Conservation (phyloP, 1,140 invertebrate species). For the Eciton burchellii region DNA sequence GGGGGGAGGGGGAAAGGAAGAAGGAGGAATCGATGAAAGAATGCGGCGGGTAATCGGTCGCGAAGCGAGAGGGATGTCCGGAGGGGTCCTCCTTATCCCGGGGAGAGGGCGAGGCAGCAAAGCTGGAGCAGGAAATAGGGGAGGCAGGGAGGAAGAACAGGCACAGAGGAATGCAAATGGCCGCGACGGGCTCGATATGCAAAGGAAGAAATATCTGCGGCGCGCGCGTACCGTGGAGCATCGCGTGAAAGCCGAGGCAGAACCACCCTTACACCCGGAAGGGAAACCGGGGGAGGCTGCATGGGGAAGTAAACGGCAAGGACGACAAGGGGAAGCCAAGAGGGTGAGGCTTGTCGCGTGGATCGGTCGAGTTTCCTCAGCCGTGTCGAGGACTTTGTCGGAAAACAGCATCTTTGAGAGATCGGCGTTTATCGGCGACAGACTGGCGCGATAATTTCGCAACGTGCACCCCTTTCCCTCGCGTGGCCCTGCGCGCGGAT, state of each 20-base stretch:
- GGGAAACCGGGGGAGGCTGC: neutral
- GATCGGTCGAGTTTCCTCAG: constrained; percentile 24
- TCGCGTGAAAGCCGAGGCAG: constrained; percentile 39
- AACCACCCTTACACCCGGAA: neutral
- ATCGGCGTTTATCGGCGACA: constrained; percentile 20
- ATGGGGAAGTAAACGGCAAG: too few species aligned
- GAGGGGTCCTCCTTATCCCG: constrained; percentile 4
- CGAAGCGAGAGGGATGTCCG: neutral
- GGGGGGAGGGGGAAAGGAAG: too few species aligned
- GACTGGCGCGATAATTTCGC: constrained; percentile 30
- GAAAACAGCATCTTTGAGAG: neutral
- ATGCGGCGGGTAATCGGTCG: too few species aligned
- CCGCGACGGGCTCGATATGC: constrained; percentile 54
- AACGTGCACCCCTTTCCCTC: neutral
- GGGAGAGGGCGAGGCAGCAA: neutral
- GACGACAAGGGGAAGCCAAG: neutral
- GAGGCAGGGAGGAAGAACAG: constrained; percentile 30
- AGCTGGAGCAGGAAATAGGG: neutral
- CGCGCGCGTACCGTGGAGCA: constrained; percentile 37
- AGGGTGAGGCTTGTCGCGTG: constrained; percentile 29
- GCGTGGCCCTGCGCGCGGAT: neutral
- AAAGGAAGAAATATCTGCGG: constrained; percentile 55
- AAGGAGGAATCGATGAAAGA: constrained; percentile 32
- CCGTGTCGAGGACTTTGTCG: constrained; percentile 34
- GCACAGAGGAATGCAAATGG: constrained; percentile 65